Evolutionary conservation across 2,797 vertebrate species (phyloP), one percentile per base, ranked within the genome.

Genomic region (Cyprinella venusta): DNA sequence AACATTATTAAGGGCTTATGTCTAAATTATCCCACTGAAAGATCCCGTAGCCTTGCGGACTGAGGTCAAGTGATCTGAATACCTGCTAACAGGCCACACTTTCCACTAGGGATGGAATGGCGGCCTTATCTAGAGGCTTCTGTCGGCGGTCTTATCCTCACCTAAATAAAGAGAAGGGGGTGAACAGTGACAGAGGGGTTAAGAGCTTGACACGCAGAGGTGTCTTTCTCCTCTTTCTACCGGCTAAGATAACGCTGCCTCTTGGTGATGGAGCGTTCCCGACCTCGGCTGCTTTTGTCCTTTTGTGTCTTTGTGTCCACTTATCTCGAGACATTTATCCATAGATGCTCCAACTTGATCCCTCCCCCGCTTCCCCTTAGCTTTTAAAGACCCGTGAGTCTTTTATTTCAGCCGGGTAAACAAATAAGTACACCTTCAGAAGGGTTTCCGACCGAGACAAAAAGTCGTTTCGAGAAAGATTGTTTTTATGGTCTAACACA

Each of bases 301-400:
- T 76, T 89, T 88, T 89, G 89, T 88, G 84, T 86, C 84, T 89
- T 88, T 89, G 87, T 89, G 90, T 88, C 87, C 87, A 89, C 89
- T 88, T 89, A 90, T 89, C 86, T 87, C 75, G 85, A 82, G 87
- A 86, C 79, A 85, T 91, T 91, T 89, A 87, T 87, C 86, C 90
- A 87, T 83, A 88, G 87, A 84, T 88, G 84, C 87, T 88, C 80
- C 79, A 78, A 84, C 87, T 82, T 40, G 81, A 74, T 85, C 84
- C 84, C 86, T 86, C 76, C 82, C 48, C 68, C 83, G 48, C 69
- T 72, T 67, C 79, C 79, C 64, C 86, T 84, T 70, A 54, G 84
- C 86, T 90, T 88, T 90, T 86, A 86, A 88, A 86, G 87, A 86
- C 68, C 81, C 86, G 77, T 81, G 76, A 88, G 88, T 82, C 81